A percentile compares a stretch with the other conserved stretches of the same genome.
These are phyloP conservation scores for Ceyx erithaca DNA, from an alignment of 2,797 vertebrate genomes.

Conservation along the genomic window DNA sequence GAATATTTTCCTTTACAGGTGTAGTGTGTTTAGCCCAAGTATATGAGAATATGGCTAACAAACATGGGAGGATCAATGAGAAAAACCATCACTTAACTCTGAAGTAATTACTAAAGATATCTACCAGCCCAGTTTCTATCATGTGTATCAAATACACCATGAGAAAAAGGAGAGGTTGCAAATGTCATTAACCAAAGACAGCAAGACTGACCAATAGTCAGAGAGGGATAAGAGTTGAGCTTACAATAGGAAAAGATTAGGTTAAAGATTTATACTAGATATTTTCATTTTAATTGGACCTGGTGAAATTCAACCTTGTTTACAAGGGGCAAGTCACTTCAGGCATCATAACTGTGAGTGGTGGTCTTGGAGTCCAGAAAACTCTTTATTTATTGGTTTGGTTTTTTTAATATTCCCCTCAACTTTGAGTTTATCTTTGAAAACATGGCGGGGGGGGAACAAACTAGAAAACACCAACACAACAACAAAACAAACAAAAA, in stretches of 20 bases:
- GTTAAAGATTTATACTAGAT: not conserved
- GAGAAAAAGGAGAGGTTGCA: not conserved
- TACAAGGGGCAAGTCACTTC: not conserved
- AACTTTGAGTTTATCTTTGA: not conserved
- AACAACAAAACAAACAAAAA: too few species aligned
- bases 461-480: too few species aligned
- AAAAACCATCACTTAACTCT: not conserved
- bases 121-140: not conserved
- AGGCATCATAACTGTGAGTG: not conserved
- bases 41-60: not conserved
- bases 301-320: not conserved
- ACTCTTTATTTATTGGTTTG: not conserved
- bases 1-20: not conserved
- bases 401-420: not conserved
- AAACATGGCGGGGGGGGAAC: too few species aligned
- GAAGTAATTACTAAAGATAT: not conserved
- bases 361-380: not conserved
- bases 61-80: not conserved
- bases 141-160: not conserved
- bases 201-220: not conserved
- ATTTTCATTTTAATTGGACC: not conserved
- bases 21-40: not conserved
- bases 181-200: not conserved
- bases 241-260: not conserved
- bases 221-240: not conserved